phyloP scores from a whole-genome alignment of 2,797 vertebrate species.

The Hafferia zeledoni region DNA sequence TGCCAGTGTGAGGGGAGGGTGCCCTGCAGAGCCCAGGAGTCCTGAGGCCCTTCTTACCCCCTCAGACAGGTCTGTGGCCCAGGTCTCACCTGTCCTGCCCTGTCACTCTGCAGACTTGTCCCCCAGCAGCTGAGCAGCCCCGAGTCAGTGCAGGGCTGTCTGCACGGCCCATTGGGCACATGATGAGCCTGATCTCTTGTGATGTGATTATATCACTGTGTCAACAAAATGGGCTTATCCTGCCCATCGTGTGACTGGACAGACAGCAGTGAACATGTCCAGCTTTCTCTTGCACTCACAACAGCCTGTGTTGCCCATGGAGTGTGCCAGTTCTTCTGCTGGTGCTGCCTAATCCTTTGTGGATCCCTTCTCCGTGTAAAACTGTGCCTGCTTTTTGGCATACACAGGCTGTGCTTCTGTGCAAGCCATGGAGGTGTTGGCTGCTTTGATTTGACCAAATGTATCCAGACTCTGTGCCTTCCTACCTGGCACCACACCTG shows the following conservation, averaged over 20 bases:
- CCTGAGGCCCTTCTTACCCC: not conserved
- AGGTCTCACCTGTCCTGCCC: not conserved
- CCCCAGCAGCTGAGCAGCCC: not conserved
- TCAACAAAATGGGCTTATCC: slow-evolving; percentile 31
- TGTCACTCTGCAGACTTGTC: not conserved
- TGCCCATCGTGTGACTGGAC: not conserved
- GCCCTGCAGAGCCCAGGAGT: not conserved
- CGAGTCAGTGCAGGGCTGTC: not conserved
- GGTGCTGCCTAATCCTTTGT: not conserved
- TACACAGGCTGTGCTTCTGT: not conserved
- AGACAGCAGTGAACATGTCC: not conserved
- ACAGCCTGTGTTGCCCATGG: not conserved
- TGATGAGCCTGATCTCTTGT: slow-evolving; percentile 28
- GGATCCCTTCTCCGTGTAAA: not conserved
- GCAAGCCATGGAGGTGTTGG: not conserved
- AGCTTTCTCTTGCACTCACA: not conserved
- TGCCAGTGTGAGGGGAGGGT: not conserved
- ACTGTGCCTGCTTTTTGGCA: not conserved
- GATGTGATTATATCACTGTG: not conserved
- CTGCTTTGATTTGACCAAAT: not conserved
- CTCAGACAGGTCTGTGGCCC: not conserved
- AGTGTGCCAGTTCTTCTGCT: not conserved
- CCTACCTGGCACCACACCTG: not conserved
- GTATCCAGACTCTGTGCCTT: not conserved
- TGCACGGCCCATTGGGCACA: slow-evolving; percentile 4